phyloP scores from a whole-genome alignment of 2,797 vertebrate genomes.

The Smutsia temminckii region DNA sequence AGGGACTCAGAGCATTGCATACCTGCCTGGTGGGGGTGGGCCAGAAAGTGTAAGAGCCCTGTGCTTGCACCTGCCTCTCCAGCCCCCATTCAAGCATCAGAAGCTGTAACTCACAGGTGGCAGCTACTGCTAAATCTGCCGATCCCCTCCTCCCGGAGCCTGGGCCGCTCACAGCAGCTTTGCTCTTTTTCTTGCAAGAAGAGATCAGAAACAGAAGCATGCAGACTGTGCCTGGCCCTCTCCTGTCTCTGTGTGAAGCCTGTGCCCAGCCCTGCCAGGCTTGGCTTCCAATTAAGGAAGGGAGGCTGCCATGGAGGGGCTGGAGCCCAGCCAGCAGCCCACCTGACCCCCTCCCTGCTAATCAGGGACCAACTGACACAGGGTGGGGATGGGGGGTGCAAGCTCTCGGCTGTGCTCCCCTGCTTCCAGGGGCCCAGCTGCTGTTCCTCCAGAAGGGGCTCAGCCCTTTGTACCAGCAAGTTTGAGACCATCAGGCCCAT shows the following conservation, averaged over 20 bases:
- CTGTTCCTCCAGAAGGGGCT: background rate
- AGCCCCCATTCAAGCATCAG: background rate
- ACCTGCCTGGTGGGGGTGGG: accelerated
- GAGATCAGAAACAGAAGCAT: conserved; percentile 53
- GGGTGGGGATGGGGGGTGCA: background rate
- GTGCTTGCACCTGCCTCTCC: background rate
- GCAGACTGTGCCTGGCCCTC: background rate
- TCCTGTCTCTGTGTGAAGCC: background rate
- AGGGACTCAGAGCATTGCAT: background rate
- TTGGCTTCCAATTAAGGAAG: conserved; percentile 1
- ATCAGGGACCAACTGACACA: background rate
- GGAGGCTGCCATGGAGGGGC: background rate
- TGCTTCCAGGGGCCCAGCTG: background rate
- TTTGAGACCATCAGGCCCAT: background rate
- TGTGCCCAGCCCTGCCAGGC: background rate
- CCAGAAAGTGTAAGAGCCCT: background rate
- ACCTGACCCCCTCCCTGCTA: background rate
- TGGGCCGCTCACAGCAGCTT: background rate
- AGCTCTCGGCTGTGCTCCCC: accelerated
- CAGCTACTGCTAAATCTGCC: background rate
- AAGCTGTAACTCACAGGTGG: conserved; percentile 14
- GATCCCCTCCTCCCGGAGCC: background rate
- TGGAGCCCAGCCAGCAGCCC: background rate
- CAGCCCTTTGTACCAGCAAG: conserved; percentile 26
- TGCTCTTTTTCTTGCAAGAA: conserved; percentile 33